Conservation (phyloP, 2,113 vertebrate species). For the human (Homo sapiens) region GRCh38 chr11:114328001-114328500, state of each 20-base stretch:
- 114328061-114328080: background rate
- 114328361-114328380: background rate
- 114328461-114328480: background rate
- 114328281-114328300: background rate
- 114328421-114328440: background rate
- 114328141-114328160: background rate
- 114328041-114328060: background rate
- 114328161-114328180: background rate
- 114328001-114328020: rapidly evolving
- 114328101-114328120: background rate
- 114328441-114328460: background rate
- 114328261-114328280: background rate
- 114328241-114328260: background rate
- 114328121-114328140: too few relatives aligned
- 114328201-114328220: background rate
- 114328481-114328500: background rate
- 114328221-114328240: background rate
- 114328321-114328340: background rate
- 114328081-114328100: background rate
- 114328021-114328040: background rate
- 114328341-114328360: background rate
- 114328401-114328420: too few relatives aligned
- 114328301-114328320: background rate
- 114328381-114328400: too few relatives aligned
- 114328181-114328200: rapidly evolving